These are phyloP conservation scores for Propithecus perrieri DNA, from an alignment of 2,797 vertebrate genomes.

Conservation along the genomic window DNA sequence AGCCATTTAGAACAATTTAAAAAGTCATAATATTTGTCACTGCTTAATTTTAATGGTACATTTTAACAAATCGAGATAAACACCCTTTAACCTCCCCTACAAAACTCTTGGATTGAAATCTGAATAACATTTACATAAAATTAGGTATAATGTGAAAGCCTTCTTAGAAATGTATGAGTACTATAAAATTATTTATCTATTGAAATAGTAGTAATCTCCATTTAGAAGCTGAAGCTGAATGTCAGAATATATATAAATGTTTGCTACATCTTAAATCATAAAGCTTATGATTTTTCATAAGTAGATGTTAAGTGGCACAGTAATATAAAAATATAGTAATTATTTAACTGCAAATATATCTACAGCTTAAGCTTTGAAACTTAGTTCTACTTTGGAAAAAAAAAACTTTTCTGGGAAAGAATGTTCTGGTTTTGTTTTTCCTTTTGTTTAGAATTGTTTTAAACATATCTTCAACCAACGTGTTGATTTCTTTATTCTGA, in stretches of 20 bases:
- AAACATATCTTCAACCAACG: conserved; percentile 48
- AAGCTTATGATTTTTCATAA: conserved; percentile 44
- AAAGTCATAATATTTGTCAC: conserved; percentile 73
- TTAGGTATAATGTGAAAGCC: conserved; percentile 66
- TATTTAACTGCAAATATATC: conserved; percentile 45
- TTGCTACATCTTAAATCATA: conserved; percentile 57
- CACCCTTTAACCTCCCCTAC: conserved; percentile 76
- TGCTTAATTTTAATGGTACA: conserved; percentile 68
- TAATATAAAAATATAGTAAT: conserved; percentile 42
- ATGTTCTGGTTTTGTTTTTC: conserved; percentile 48
- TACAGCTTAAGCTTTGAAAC: conserved; percentile 46
- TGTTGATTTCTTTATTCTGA: conserved; percentile 46
- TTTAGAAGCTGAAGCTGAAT: conserved; percentile 33
- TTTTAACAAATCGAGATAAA: conserved; percentile 69
- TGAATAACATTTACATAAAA: conserved; percentile 76
- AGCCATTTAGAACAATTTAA: conserved; percentile 76
- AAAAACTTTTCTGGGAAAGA: conserved; percentile 9
- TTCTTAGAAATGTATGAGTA: conserved; percentile 70
- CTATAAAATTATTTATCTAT: conserved; percentile 70
- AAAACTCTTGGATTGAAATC: conserved; percentile 73
- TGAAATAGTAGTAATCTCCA: conserved; percentile 52
- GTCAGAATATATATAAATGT: not conserved
- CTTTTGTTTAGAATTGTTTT: conserved; percentile 64
- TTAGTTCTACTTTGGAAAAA: conserved; percentile 36
- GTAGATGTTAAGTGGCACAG: conserved; percentile 32